Evolutionary conservation across 2,797 vertebrate species (phyloP).

Genomic region (Lycodopsis pacificus): DNA sequence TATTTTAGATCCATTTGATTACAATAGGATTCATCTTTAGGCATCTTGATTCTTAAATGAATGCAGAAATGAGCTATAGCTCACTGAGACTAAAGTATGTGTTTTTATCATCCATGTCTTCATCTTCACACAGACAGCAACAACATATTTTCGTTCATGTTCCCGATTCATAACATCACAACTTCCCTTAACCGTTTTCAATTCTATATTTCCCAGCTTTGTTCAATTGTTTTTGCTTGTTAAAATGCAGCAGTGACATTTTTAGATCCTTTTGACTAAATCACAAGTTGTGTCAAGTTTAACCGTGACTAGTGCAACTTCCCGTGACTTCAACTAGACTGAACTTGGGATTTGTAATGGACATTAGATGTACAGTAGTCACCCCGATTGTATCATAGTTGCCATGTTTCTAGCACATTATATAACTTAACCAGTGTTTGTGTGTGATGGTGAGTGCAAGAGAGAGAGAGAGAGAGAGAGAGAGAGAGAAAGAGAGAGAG

Average conservation of each 20-base stretch:
- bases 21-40: background rate
- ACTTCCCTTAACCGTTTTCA: background rate
- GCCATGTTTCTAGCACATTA: background rate
- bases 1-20: background rate
- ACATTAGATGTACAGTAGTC: background rate
- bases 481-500: background rate
- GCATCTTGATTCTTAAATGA: background rate
- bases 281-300: background rate
- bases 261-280: background rate
- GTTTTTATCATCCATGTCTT: background rate
- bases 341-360: background rate
- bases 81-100: background rate
- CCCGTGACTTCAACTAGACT: background rate
- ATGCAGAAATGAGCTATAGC: background rate
- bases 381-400: no score
- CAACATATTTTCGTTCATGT: background rate
- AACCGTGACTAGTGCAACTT: no score
- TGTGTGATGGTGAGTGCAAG: background rate
- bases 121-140: background rate
- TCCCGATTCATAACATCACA: background rate
- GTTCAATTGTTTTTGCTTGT: background rate
- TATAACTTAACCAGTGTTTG: background rate
- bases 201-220: background rate
- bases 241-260: background rate
- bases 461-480: background rate